A percentile compares a stretch with the other conserved stretches of the same genome.
Conservation (phyloP, 1,140 invertebrate genomes). For the Drosophila bocki region DNA sequence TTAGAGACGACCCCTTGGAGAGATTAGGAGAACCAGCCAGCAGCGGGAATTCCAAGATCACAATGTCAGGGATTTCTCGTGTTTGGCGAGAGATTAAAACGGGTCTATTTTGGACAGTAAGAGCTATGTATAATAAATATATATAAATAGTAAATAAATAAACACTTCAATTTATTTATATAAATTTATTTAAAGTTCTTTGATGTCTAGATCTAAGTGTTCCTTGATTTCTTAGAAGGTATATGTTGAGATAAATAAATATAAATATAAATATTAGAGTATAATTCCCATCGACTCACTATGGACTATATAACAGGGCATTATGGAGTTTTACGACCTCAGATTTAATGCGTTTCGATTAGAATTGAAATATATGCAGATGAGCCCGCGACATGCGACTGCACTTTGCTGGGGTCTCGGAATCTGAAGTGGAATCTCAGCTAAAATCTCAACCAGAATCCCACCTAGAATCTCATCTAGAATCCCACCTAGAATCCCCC, state of each 20-base stretch:
- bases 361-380: slow-evolving; percentile 39
- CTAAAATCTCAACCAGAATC: neutral
- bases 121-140: neutral
- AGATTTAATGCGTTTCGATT: slow-evolving; percentile 2
- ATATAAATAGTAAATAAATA: neutral
- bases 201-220: too few relatives aligned
- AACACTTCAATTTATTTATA: too few relatives aligned
- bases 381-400: slow-evolving; percentile 32
- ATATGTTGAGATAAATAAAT: neutral
- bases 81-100: slow-evolving; percentile 12
- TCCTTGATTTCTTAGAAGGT: too few relatives aligned
- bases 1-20: neutral
- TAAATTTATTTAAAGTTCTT: too few relatives aligned
- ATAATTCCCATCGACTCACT: neutral
- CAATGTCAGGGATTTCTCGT: neutral
- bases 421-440: neutral
- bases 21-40: neutral
- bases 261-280: neutral
- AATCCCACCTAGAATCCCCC: neutral
- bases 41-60: slow-evolving; percentile 15
- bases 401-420: slow-evolving; percentile 7
- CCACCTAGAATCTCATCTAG: neutral
- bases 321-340: neutral
- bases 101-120: neutral
- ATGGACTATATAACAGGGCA: neutral